phyloP scores from a whole-genome alignment of 2,888 invertebrate species.

The Noctuana brunneofusca region DNA sequence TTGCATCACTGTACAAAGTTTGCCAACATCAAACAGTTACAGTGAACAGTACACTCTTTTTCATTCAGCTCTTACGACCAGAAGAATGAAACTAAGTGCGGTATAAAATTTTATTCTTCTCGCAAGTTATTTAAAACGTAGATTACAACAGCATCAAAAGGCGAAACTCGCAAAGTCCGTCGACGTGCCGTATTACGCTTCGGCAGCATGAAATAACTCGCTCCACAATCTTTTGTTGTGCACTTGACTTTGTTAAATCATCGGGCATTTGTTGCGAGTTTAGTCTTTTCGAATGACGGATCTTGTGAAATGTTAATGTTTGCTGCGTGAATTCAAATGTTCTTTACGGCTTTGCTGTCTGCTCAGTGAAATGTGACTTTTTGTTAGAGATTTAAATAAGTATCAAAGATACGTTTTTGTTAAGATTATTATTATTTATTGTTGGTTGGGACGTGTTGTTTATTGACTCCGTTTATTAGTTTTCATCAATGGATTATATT shows the following conservation, averaged over 20 bases:
- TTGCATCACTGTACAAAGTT: slow-evolving; percentile 6
- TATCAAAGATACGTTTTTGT: neutral
- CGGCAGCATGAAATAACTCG: slow-evolving; percentile 29
- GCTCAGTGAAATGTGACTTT: neutral
- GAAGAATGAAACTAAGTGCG: slow-evolving; percentile 26
- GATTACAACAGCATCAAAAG: slow-evolving; percentile 21
- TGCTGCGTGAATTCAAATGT: slow-evolving; percentile 3
- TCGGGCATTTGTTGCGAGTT: slow-evolving; percentile 21
- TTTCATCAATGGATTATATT: neutral
- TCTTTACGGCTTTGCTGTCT: neutral
- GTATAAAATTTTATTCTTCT: slow-evolving; percentile 23
- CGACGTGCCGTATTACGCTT: slow-evolving; percentile 16
- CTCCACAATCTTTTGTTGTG: slow-evolving; percentile 23
- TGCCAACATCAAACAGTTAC: slow-evolving; percentile 6
- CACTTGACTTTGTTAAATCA: slow-evolving; percentile 32
- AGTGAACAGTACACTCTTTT: slow-evolving; percentile 13
- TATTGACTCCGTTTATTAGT: neutral
- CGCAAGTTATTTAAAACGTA: slow-evolving; percentile 16
- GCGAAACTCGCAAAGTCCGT: slow-evolving; percentile 17
- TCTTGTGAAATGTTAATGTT: slow-evolving; percentile 9
- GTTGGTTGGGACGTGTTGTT: too few species aligned
- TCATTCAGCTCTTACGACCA: slow-evolving; percentile 14
- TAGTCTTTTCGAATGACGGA: slow-evolving; percentile 10
- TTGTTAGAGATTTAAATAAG: neutral
- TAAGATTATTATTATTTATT: neutral